phyloP scores from a whole-genome alignment of 1,140 invertebrate species.

The Philaenus spumarius region DNA sequence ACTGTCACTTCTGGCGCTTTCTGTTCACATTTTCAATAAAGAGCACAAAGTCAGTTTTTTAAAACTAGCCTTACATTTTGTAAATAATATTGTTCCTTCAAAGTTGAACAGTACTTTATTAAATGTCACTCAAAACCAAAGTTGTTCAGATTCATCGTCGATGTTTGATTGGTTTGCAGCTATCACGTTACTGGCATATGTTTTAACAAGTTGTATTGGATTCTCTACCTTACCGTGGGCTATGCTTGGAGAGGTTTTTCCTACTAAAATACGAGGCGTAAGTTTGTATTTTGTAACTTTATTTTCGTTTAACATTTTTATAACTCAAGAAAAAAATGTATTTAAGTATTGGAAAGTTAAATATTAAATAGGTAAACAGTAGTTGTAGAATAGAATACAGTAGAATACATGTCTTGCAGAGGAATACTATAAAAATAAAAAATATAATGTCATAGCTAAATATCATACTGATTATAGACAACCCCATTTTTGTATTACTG shows the following conservation, averaged over 20 bases:
- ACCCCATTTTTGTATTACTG: too few species aligned
- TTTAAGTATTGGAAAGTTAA: neutral
- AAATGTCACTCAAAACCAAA: neutral
- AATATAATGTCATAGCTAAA: neutral
- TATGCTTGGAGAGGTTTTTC: conserved; percentile 67
- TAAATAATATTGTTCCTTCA: too few species aligned
- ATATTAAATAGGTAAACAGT: neutral
- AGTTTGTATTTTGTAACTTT: too few species aligned
- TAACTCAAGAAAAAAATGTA: neutral
- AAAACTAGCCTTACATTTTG: too few species aligned
- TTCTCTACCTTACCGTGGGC: conserved; percentile 62
- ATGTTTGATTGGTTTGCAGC: conserved; percentile 40
- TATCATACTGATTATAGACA: neutral
- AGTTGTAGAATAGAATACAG: neutral
- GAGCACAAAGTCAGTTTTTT: too few species aligned
- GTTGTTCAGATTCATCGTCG: neutral
- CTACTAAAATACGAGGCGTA: conserved; percentile 53
- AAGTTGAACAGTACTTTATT: neutral
- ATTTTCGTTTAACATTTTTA: neutral
- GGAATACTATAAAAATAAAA: neutral
- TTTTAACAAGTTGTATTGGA: conserved; percentile 52
- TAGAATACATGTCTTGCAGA: neutral
- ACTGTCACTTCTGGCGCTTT: conserved; percentile 47
- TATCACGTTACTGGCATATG: conserved; percentile 48
- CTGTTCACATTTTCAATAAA: conserved; percentile 34